These are phyloP conservation scores for Elysia chlorotica DNA, from an alignment of 1,140 invertebrate genomes.

Conservation along the genomic window DNA sequence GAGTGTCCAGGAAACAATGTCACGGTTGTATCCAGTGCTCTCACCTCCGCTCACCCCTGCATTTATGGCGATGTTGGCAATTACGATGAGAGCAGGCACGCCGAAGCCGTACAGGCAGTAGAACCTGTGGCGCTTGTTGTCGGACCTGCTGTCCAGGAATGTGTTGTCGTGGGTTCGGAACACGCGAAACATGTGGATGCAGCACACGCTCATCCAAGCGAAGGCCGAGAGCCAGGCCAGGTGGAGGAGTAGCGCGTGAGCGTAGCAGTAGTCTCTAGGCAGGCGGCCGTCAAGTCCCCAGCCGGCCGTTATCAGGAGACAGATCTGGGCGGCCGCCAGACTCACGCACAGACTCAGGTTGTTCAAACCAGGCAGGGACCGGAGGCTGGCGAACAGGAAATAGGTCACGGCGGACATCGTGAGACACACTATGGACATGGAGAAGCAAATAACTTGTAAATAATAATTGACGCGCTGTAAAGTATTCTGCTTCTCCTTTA, in stretches of 20 bases:
- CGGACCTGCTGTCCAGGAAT: too few species aligned
- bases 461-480: neutral
- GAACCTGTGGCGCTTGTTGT: neutral
- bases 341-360: conserved; percentile 58
- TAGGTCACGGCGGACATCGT: conserved; percentile 58
- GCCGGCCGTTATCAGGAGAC: conserved; percentile 54
- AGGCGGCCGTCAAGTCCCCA: neutral
- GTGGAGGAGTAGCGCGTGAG: conserved; percentile 78
- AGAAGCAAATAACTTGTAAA: conserved; percentile 33
- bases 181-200: conserved; percentile 64
- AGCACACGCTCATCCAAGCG: conserved; percentile 95
- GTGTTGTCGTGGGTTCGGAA: conserved; percentile 31
- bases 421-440: conserved; percentile 58
- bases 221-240: conserved; percentile 89
- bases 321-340: conserved; percentile 59
- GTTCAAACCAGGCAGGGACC: conserved; percentile 63
- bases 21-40: neutral
- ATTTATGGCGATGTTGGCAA: neutral
- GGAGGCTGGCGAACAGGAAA: conserved; percentile 53
- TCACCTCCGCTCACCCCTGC: neutral
- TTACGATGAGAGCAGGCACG: neutral
- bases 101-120: neutral
- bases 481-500: neutral
- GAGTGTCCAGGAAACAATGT: conserved; percentile 15
- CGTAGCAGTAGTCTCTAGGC: conserved; percentile 40